Evolutionary conservation across 1,140 invertebrate species (phyloP), one percentile per base, ranked within the genome.

Genomic region (Brachionus manjavacas): DNA sequence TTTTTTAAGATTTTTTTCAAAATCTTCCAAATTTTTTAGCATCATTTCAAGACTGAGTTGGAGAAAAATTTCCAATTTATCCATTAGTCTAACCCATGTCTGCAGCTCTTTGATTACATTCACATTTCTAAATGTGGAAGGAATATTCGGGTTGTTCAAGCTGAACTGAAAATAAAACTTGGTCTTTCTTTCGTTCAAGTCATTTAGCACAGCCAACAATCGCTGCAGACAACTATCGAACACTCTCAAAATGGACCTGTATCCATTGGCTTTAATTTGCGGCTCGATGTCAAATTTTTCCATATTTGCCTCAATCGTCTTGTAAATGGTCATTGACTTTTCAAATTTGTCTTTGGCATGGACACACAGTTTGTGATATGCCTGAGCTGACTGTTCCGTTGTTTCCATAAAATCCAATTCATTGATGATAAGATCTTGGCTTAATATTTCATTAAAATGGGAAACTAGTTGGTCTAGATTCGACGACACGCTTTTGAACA

Each of bases 361-460:
- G 14, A 39, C 23, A 64, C 49, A 23, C 14, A 81, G 23, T 66
- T 60, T 68, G 11, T 25, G 39, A 81, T 81, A 81, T 25, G 79
- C 60, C 20, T 43, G 52, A 20, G 79, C 79, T 7, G 52, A 43
- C 41, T 60, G 52, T n/a, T 81, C 79, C 3, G 16, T 60, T 14
- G 79, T 81, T 64, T 81, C 49, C 79, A 81, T 81, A 64, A 81
- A 81, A n/a, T 81, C 25, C 4, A 81, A 14, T 31, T 60, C n/a
- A 35, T 35, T 11, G 11, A 1, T 28, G 14, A 14, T 9, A 4
- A n/a, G 20, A 76, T 23, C 23, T 49, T 64, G 20, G n/a, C 23
- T 55, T 14, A 60, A 9, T 35, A 4, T 31, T 68, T 60, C 49
- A 20, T 39, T 43, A 39, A 81, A 81, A 68, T 81, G 79, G 14